Evolutionary conservation across 1,140 invertebrate species (phyloP), one percentile per base, ranked within the genome.

Genomic region (Drosophila gunungcola): DNA sequence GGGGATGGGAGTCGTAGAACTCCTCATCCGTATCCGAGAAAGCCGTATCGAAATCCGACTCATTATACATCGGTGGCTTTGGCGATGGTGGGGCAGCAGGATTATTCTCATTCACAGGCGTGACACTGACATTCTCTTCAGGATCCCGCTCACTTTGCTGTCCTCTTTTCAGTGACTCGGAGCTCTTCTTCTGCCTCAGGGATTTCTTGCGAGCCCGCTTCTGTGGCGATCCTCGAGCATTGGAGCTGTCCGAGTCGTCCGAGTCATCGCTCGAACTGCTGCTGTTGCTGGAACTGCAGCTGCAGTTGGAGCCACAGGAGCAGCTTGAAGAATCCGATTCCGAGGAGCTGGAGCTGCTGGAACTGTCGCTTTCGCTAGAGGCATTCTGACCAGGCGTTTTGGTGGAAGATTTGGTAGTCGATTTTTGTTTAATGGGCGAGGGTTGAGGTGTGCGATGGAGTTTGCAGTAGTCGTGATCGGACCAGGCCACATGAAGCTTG

Each of bases 11-110:
- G 90, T 97, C 96, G 90, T 97, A 97, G 92, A 97, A 97, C 74
- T 97, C 96, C 93, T 97, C 96, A 90, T 97, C 97, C 2, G 96
- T 97, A 43, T 96, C 96, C 34, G 96, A 96, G 90, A 97, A 95
- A 27, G 95, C 95, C 0, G 96, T 97, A 67, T 97, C 96, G 10
- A 97, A 93, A 90, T 97, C 97, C 1, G 96, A 96, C 92, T 97
- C 97, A 29, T 91, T 83, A 43, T 86, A 83, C 9, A 76, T 32
- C 0, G 86, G 84, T 11, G 78, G 67, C 16, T 78, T 78, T 0
- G 90, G 78, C 1, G 65, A 51, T 0, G 68, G 51, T 4, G 75
- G 73, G 9, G 16, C 6, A 3, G 51, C 65, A 21, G 49, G 51
- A 13, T 68, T 62, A 9, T 79, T 78, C 21, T 74, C 69, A 21